Conservation (phyloP, 2,888 invertebrate species). For the Tetragonula carbonaria region DNA sequence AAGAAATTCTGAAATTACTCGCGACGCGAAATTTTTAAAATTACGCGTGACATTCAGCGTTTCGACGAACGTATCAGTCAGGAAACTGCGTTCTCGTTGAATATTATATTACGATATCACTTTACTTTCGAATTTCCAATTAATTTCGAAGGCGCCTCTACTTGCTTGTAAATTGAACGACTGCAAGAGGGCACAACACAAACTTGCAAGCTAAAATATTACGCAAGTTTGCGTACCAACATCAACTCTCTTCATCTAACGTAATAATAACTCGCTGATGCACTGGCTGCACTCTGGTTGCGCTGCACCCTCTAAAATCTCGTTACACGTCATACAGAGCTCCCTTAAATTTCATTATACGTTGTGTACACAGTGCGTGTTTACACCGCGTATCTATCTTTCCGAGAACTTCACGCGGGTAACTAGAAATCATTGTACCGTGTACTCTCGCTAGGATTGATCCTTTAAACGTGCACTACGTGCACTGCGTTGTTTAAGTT, state of each 20-base stretch:
- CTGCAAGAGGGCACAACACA: neutral
- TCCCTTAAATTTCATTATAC: conserved; percentile 27
- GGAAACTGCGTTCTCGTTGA: neutral
- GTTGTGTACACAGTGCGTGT: neutral
- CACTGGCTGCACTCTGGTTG: conserved; percentile 7
- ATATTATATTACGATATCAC: neutral
- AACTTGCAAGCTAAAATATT: neutral
- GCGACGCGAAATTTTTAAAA: too few species aligned
- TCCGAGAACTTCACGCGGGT: neutral
- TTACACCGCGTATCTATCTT: conserved; percentile 6
- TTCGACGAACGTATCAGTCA: too few species aligned
- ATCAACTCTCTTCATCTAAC: conserved; percentile 24
- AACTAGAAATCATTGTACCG: neutral
- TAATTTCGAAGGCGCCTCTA: neutral
- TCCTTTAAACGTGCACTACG: too few species aligned
- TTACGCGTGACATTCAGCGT: too few species aligned
- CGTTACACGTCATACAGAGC: conserved; percentile 11
- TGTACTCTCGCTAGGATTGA: neutral
- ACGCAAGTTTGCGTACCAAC: neutral
- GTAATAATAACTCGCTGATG: conserved; percentile 20
- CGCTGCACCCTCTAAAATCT: conserved; percentile 12
- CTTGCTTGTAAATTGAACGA: neutral
- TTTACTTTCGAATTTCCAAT: neutral
- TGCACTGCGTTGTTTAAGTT: neutral
- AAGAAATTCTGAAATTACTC: too few species aligned